A percentile compares a stretch with the other conserved stretches of the same genome.
phyloP scores from a whole-genome alignment of 2,888 invertebrate genomes.

The Lordiphosa andalusiaca region DNA sequence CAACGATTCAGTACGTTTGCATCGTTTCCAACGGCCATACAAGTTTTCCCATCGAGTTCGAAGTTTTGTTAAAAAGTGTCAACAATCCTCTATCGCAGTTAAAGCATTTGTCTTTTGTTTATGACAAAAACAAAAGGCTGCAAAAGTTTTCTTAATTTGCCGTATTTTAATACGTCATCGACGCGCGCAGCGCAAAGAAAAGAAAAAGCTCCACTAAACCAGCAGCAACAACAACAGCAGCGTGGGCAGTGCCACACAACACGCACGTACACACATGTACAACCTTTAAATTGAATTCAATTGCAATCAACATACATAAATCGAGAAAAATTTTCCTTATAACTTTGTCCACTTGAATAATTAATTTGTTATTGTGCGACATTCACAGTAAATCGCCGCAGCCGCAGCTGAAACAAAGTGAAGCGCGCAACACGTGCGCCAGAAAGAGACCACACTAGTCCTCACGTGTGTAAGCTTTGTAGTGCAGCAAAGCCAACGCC shows the following conservation, averaged over 20 bases:
- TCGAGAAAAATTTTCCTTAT: slow-evolving; percentile 52
- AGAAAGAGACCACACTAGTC: slow-evolving; percentile 27
- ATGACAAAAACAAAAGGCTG: not conserved
- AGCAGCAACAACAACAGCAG: slow-evolving; percentile 23
- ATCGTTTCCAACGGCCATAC: slow-evolving; percentile 23
- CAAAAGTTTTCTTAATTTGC: slow-evolving; percentile 5
- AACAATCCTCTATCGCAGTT: slow-evolving; percentile 5
- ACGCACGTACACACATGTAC: slow-evolving; percentile 13
- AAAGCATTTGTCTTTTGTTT: slow-evolving; percentile 7
- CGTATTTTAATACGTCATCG: slow-evolving; percentile 65
- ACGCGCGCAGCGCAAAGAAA: slow-evolving; percentile 59
- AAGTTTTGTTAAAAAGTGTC: slow-evolving; percentile 16
- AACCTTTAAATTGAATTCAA: slow-evolving; percentile 57
- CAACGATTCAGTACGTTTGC: slow-evolving; percentile 60
- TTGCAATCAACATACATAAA: slow-evolving; percentile 56
- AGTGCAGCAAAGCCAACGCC: not conserved
- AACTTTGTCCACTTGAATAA: slow-evolving; percentile 44
- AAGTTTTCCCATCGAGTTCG: slow-evolving; percentile 17
- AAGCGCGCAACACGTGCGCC: slow-evolving; percentile 53
- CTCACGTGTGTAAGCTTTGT: too few species aligned
- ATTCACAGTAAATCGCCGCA: slow-evolving; percentile 51
- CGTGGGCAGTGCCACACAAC: slow-evolving; percentile 30
- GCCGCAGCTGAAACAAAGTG: slow-evolving; percentile 23
- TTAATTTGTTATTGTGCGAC: slow-evolving; percentile 65
- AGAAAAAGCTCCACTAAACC: slow-evolving; percentile 14